A percentile compares a stretch with the other conserved stretches of the same genome.
phyloP scores from a whole-genome alignment of 2,113 vertebrate species.

The Hassar affinis region DNA sequence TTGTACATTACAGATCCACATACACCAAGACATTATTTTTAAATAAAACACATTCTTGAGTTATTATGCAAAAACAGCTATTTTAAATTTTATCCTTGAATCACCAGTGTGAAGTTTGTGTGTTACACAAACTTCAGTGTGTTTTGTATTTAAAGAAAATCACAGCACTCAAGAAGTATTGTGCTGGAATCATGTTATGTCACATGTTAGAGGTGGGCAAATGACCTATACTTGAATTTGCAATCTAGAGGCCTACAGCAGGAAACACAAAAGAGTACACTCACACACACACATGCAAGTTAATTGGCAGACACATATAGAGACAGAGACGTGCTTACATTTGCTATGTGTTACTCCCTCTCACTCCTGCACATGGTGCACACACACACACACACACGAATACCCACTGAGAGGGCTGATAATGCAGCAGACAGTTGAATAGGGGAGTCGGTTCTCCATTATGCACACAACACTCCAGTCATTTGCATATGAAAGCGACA shows the following conservation, averaged over 20 bases:
- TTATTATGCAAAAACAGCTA: background rate
- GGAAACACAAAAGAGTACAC: conserved; percentile 44
- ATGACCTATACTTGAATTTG: conserved; percentile 72
- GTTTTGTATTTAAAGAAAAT: conserved; percentile 51
- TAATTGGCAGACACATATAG: conserved; percentile 40
- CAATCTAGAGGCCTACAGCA: conserved; percentile 73
- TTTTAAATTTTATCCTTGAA: conserved; percentile 16
- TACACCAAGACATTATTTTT: background rate
- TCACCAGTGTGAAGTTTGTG: background rate
- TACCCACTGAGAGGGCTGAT: conserved; percentile 73
- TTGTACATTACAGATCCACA: background rate
- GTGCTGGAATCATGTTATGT: conserved; percentile 67
- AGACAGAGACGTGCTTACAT: conserved; percentile 35
- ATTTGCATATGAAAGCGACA: conserved; percentile 73
- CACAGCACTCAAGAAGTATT: conserved; percentile 46
- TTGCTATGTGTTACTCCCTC: conserved; percentile 26
- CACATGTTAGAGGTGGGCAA: conserved; percentile 43
- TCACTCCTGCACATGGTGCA: conserved; percentile 13
- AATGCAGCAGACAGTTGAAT: conserved; percentile 73
- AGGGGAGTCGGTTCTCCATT: conserved; percentile 66
- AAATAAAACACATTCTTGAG: conserved; percentile 7
- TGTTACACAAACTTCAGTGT: conserved; percentile 25
- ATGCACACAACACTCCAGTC: conserved; percentile 59
- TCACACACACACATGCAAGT: conserved; percentile 32
- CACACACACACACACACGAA: conserved; percentile 61